Conservation (phyloP, 35 echinoderm and acorn worm species). For the Strongylocentrotus purpuratus region DNA sequence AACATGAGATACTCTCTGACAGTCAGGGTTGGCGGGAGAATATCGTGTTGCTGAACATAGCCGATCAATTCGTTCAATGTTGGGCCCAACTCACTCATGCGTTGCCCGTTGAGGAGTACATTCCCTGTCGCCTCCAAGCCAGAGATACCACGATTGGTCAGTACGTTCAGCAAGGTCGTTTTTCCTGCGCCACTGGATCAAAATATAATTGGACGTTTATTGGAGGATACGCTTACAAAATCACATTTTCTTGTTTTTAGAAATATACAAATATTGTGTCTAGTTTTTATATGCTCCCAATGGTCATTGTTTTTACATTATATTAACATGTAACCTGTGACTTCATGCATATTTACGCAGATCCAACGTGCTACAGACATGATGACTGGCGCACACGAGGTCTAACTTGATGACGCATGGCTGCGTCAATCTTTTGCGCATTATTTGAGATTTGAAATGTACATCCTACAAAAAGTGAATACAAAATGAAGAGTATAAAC, state of each 20-base stretch:
- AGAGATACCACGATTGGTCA: conserved; percentile 39
- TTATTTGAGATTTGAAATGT: too few relatives aligned
- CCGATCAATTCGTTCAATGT: conserved; percentile 34
- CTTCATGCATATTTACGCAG: neutral
- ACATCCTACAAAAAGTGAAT: too few relatives aligned
- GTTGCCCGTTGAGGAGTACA: conserved; percentile 25
- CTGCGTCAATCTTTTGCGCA: too few relatives aligned
- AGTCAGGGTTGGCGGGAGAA: conserved; percentile 17
- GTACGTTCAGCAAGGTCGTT: conserved; percentile 19
- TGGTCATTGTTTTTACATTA: neutral
- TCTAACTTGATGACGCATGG: neutral
- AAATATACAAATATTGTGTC: neutral
- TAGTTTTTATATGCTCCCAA: neutral
- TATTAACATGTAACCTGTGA: too few relatives aligned
- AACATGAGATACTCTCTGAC: conserved; percentile 35
- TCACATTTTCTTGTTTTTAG: neutral
- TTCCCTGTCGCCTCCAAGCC: neutral
- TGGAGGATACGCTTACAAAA: neutral
- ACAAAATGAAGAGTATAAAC: too few relatives aligned
- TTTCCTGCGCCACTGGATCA: conserved; percentile 27
- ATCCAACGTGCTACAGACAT: neutral
- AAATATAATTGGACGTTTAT: neutral
- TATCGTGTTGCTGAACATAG: conserved; percentile 40
- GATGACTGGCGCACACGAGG: neutral
- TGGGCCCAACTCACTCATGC: conserved; percentile 20